A percentile compares a stretch with the other conserved stretches of the same genome.
Evolutionary conservation across 2,888 invertebrate genomes (phyloP).

Genomic region (Lutraria lutraria): DNA sequence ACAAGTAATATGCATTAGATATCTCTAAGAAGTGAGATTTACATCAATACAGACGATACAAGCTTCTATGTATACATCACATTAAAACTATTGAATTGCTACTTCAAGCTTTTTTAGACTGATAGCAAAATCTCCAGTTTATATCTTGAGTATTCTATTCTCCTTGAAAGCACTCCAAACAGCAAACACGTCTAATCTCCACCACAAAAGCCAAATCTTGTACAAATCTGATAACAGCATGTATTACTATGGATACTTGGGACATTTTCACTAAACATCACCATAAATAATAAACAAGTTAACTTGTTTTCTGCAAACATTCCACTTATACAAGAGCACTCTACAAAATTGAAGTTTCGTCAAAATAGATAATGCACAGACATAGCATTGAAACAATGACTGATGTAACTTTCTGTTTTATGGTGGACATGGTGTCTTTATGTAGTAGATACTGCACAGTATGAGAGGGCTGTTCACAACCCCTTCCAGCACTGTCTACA

Average conservation of each 20-base stretch:
- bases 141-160: constrained; percentile 2
- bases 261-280: neutral
- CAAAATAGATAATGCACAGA: no score
- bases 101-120: neutral
- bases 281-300: neutral
- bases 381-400: no score
- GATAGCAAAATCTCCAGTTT: neutral
- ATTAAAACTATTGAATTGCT: neutral
- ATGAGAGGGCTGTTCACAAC: no score
- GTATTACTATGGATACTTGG: neutral
- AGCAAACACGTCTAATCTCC: neutral
- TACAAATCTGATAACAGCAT: neutral
- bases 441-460: no score
- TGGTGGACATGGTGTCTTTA: no score
- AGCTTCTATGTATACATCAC: neutral
- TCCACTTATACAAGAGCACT: neutral
- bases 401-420: no score
- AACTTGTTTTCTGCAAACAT: neutral
- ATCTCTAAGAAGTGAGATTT: neutral
- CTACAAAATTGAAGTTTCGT: neutral
- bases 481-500: no score
- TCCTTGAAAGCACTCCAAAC: neutral
- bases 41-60: neutral
- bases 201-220: neutral
- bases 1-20: constrained; percentile 21